Evolutionary conservation across 2,797 vertebrate species (phyloP), one percentile per base, ranked within the genome.

Genomic region (Falco novaeseelandiae): DNA sequence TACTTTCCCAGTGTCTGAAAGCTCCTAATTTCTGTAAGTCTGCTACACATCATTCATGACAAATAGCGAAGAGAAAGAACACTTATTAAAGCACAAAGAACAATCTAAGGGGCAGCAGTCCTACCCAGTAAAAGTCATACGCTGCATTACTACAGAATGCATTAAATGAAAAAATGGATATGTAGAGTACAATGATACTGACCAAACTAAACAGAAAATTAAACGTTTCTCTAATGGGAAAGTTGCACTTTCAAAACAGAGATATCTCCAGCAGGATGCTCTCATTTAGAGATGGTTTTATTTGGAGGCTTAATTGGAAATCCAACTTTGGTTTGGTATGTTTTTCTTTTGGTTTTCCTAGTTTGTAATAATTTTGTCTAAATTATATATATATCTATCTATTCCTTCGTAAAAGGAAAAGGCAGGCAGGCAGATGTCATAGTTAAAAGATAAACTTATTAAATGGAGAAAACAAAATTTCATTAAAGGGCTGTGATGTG

Each of bases 361-460:
- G 40, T 91, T 84, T 30, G 49, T 38, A 92, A 90, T 55, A 90
- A 90, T 90, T 89, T 84, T 97, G 66, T 72, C 58, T 96, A 90
- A 97, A 94, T 82, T 40, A 40, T 40, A 40, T 40, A 14, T 40
- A 40, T 40, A 40, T 40, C 14, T 40, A 40, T 40, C 12, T 40
- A 40, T 40, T 40, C 40, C 40, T 40, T 40, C 13, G 14, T 89
- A 89, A 63, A 89, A 66, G n/a, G 18, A 80, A 87, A 89, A 92
- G 63, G 52, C 52, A 71, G 30, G 25, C 71, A 92, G 71, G 87
- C 18, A 91, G 91, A 92, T 89, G 27, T 57, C 76, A 52, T 89
- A 89, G 74, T 70, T 87, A 94, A 61, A 85, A 36, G 34, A 96
- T 96, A 96, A 91, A 83, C 52, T 78, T 78, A 96, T 96, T 96